Percentiles rank a stretch among this genome's conserved stretches.
Conservation (phyloP, 2,113 vertebrate species). For the Steatornis caripensis region DNA sequence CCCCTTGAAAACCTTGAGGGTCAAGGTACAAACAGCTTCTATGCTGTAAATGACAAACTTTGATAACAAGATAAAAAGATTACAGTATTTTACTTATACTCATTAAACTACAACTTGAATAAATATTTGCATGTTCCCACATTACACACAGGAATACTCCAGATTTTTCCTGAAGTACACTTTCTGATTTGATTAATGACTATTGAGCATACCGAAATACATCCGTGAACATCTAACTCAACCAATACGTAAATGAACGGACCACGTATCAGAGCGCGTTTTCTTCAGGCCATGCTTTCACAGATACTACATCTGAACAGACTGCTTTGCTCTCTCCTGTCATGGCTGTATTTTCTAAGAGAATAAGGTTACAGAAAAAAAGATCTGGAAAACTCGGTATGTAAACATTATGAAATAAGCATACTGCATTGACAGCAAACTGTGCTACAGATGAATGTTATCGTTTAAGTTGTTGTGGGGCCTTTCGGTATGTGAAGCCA, state of each 20-base stretch:
- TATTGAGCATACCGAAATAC: background rate
- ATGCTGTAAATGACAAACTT: background rate
- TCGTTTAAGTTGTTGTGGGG: background rate
- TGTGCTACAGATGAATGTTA: background rate
- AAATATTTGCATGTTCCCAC: background rate
- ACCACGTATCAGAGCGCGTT: background rate
- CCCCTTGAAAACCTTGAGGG: background rate
- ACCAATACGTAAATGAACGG: accelerated
- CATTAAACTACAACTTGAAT: background rate
- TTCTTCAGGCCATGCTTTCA: background rate
- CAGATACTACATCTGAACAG: background rate
- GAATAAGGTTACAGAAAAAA: background rate
- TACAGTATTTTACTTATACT: background rate
- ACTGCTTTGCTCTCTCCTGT: background rate
- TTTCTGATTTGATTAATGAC: background rate
- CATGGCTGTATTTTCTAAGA: background rate
- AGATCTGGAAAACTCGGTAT: background rate
- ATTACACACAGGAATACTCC: background rate
- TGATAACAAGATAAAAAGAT: background rate
- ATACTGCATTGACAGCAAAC: background rate
- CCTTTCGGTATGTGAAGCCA: background rate
- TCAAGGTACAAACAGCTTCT: background rate
- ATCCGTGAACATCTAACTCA: background rate
- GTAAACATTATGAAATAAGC: background rate
- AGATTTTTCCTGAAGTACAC: background rate